Percentiles rank a stretch among this genome's conserved stretches.
These are phyloP conservation scores for Muntiacus reevesi DNA, from an alignment of 2,113 vertebrate species.

Conservation along the genomic window DNA sequence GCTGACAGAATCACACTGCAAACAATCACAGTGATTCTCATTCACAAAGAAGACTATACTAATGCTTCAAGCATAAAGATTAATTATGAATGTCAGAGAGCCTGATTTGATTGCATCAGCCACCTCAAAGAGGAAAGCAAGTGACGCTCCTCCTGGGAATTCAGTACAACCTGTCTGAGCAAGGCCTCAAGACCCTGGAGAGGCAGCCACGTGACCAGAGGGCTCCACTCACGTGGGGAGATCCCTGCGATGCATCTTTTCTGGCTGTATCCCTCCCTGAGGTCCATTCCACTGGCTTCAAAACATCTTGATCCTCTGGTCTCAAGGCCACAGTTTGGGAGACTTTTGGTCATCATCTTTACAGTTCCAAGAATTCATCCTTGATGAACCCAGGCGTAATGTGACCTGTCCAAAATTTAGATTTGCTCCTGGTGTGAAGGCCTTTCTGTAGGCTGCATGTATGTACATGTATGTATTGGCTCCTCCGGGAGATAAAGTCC, in stretches of 20 bases:
- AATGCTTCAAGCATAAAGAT: neutral
- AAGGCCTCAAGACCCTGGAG: neutral
- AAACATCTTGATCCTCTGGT: neutral
- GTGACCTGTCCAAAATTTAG: neutral
- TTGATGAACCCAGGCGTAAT: neutral
- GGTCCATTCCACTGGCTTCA: neutral
- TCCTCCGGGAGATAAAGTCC: neutral
- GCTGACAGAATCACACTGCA: neutral
- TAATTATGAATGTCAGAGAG: neutral
- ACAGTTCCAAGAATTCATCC: neutral
- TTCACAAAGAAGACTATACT: neutral
- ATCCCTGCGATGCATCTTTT: rapidly evolving
- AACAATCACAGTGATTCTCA: neutral
- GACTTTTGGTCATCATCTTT: neutral
- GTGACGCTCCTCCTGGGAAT: neutral
- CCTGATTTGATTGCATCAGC: neutral
- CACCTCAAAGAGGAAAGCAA: neutral
- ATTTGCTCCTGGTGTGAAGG: neutral
- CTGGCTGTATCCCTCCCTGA: neutral
- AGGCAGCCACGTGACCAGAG: neutral
- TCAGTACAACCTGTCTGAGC: neutral
- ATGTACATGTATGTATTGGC: neutral
- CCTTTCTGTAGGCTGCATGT: neutral
- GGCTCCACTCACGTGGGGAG: rapidly evolving
- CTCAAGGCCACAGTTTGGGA: neutral